Conservation (phyloP, 2,113 vertebrate species). For the Helogale parvula region DNA sequence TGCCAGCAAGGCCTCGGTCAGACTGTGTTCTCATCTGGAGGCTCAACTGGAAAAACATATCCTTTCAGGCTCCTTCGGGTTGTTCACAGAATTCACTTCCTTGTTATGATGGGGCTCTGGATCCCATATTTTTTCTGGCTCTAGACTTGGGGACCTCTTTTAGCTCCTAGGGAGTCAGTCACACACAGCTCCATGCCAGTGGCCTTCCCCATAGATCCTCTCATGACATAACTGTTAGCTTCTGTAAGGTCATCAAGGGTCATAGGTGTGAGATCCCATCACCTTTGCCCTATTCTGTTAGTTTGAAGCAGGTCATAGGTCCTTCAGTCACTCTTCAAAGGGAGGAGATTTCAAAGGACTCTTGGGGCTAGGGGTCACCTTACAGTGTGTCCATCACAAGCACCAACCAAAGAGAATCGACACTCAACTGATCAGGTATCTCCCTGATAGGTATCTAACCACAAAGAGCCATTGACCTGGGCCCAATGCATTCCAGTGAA, state of each 20-base stretch:
- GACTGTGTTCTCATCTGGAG: accelerated
- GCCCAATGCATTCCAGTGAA: neutral
- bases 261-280: neutral
- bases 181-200: too few relatives aligned
- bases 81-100: neutral
- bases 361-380: neutral
- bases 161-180: neutral
- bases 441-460: too few relatives aligned
- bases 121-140: neutral
- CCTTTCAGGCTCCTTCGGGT: neutral
- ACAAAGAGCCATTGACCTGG: neutral
- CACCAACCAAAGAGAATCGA: neutral
- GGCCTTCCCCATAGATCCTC: neutral
- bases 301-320: neutral
- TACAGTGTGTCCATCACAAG: neutral
- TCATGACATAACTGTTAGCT: neutral
- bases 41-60: too few relatives aligned
- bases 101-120: neutral
- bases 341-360: neutral
- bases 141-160: neutral
- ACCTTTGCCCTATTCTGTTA: neutral
- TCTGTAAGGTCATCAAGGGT: neutral
- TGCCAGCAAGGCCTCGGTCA: neutral
- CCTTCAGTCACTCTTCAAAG: neutral
- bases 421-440: neutral